phyloP scores from a whole-genome alignment of 2,113 vertebrate genomes.

The Crotophaga sulcirostris region DNA sequence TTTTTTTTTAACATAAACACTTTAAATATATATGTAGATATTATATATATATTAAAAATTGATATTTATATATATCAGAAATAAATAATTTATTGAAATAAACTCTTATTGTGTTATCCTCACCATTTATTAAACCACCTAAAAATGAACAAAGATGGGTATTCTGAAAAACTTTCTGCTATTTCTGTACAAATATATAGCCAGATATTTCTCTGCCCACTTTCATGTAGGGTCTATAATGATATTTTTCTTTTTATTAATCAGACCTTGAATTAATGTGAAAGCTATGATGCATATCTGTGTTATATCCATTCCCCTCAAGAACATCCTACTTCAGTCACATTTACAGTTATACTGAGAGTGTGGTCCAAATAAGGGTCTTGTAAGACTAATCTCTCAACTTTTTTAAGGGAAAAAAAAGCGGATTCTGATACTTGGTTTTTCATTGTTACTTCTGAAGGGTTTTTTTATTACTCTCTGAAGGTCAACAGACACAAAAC shows the following conservation, averaged over 20 bases:
- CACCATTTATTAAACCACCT: background rate
- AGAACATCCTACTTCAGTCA: background rate
- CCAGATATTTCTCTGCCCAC: constrained; percentile 11
- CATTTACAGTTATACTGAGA: background rate
- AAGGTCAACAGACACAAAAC: background rate
- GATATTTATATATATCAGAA: background rate
- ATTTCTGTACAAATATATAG: background rate
- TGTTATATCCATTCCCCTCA: background rate
- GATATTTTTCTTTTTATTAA: background rate
- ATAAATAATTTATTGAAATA: background rate
- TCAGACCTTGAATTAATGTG: background rate
- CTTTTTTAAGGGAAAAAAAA: background rate
- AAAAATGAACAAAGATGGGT: background rate
- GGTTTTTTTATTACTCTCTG: background rate
- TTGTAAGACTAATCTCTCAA: background rate
- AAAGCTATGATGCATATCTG: background rate
- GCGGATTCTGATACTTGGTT: background rate
- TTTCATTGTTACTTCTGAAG: background rate
- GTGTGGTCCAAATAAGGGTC: background rate
- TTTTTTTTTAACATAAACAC: background rate
- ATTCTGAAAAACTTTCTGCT: background rate
- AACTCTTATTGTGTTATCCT: background rate
- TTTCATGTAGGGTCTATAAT: background rate
- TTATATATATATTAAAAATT: too few relatives aligned
- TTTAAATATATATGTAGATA: background rate